Percentiles rank a stretch among this genome's conserved stretches.
These are phyloP conservation scores for Cyprinodon diabolis DNA, from an alignment of 2,797 vertebrate species.

Conservation along the genomic window DNA sequence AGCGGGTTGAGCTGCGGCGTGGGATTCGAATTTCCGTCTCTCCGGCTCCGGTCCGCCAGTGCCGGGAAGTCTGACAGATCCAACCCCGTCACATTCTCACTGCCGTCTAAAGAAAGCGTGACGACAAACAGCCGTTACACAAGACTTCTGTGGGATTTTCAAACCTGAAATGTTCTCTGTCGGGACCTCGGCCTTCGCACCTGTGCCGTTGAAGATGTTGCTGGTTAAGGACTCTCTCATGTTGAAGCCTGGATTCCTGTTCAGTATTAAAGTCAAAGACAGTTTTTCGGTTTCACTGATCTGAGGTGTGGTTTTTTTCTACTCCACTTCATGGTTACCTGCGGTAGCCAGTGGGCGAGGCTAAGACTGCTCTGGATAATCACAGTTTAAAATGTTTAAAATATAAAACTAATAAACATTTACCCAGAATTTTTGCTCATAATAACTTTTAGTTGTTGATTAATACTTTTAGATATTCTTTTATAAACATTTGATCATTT, in stretches of 20 bases:
- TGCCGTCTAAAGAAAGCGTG: slow-evolving; percentile 85
- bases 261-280: slow-evolving; percentile 72
- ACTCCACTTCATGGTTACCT: no score
- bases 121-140: background rate
- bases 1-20: slow-evolving; percentile 97
- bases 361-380: no score
- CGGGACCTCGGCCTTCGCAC: slow-evolving; percentile 61
- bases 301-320: no score
- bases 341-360: no score
- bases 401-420: no score
- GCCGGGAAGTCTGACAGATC: slow-evolving; percentile 98
- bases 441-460: no score
- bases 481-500: no score
- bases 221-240: slow-evolving; percentile 98
- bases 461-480: no score
- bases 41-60: slow-evolving; percentile 94
- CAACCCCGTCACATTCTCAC: slow-evolving; percentile 97
- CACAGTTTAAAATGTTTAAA: no score
- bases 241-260: slow-evolving; percentile 97
- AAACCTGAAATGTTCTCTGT: no score
- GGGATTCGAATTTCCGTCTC: slow-evolving; percentile 95
- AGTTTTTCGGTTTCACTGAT: no score
- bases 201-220: slow-evolving; percentile 99
- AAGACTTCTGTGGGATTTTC: background rate
- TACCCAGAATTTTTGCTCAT: no score